phyloP scores from a whole-genome alignment of 2,888 invertebrate genomes.

The Hipparchia sbordonii region DNA sequence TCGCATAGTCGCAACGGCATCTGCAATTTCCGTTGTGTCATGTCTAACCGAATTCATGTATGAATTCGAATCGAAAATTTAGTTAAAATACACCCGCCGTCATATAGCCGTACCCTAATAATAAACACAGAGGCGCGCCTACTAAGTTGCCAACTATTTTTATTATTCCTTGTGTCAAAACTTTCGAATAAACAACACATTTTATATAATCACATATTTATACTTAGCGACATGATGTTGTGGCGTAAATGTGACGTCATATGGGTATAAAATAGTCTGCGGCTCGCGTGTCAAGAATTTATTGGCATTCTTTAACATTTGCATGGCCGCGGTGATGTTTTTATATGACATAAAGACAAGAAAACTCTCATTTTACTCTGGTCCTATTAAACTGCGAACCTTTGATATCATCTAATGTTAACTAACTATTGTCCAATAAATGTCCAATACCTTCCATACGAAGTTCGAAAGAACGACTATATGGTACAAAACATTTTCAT shows the following conservation, averaged over 20 bases:
- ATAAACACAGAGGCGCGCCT: constrained; percentile 33
- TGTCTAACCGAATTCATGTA: constrained; percentile 6
- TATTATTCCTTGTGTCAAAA: constrained; percentile 58
- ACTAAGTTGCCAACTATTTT: constrained; percentile 67
- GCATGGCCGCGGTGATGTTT: constrained; percentile 22
- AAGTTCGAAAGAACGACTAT: too few relatives aligned
- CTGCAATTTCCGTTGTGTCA: constrained; percentile 8
- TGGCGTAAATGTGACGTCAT: constrained; percentile 36
- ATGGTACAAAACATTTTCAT: too few relatives aligned
- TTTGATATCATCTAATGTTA: neutral
- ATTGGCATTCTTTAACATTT: constrained; percentile 14
- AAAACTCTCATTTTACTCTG: neutral
- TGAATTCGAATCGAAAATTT: constrained; percentile 12
- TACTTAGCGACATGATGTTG: constrained; percentile 21
- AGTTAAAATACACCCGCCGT: neutral
- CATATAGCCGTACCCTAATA: constrained; percentile 28
- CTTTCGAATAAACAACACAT: constrained; percentile 53
- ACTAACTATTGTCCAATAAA: too few relatives aligned
- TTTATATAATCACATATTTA: constrained; percentile 45
- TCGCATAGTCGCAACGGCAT: neutral
- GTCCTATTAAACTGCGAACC: neutral
- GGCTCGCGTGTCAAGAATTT: constrained; percentile 19
- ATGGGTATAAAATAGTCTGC: constrained; percentile 17
- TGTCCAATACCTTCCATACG: too few relatives aligned
- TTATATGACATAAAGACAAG: constrained; percentile 9